These are phyloP conservation scores for Cliona cf. orientalis DNA, from an alignment of 37 sponge, comb jelly and placozoan genomes.

Conservation along the genomic window DNA sequence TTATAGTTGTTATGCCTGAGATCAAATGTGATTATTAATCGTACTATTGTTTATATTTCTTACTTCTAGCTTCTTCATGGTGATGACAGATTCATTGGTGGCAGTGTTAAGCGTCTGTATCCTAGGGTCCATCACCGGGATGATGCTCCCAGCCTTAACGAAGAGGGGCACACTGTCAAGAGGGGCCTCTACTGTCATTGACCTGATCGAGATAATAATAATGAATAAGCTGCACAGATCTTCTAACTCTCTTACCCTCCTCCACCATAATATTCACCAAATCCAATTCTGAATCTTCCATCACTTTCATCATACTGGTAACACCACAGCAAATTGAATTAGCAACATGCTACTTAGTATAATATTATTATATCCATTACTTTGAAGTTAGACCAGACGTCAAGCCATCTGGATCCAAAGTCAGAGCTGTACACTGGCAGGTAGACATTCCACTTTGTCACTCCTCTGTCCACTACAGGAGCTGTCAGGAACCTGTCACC, in stretches of 20 bases:
- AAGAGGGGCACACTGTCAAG: constrained; percentile 46
- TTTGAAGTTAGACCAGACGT: background rate
- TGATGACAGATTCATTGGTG: constrained; percentile 45
- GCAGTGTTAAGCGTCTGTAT: constrained; percentile 69
- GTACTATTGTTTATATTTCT: no score
- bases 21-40: no score
- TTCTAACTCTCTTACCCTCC: constrained; percentile 39
- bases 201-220: background rate
- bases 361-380: no score
- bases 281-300: constrained; percentile 67
- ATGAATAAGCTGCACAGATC: background rate
- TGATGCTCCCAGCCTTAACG: constrained; percentile 52
- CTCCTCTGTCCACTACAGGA: constrained; percentile 53
- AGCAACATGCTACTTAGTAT: no score
- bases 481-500: constrained; percentile 56
- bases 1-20: no score
- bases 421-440: constrained; percentile 18
- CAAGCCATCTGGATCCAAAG: background rate
- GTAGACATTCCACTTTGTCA: constrained; percentile 41
- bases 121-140: constrained; percentile 48
- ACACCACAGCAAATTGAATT: background rate
- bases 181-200: background rate
- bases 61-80: constrained; percentile 43
- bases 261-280: constrained; percentile 35
- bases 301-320: constrained; percentile 53